A percentile compares a stretch with the other conserved stretches of the same genome.
These are phyloP conservation scores for Lochmaea crataegi DNA, from an alignment of 2,888 invertebrate genomes.

Conservation along the genomic window DNA sequence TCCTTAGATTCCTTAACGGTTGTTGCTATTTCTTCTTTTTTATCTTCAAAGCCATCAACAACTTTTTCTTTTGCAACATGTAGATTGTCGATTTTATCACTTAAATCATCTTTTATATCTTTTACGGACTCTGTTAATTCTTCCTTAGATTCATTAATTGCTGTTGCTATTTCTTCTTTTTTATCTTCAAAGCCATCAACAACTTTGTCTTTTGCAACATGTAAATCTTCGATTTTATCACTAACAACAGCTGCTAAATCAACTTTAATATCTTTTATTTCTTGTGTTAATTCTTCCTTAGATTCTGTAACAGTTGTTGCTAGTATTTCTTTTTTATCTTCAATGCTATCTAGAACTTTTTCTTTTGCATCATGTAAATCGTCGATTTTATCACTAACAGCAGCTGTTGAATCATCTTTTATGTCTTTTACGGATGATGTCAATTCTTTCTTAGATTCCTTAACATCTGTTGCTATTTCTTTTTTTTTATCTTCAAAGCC, in stretches of 20 bases:
- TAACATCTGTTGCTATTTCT: neutral
- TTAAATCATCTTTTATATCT: conserved; percentile 5
- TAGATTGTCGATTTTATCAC: neutral
- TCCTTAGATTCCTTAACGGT: conserved; percentile 5
- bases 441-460: neutral
- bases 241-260: neutral
- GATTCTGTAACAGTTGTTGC: neutral
- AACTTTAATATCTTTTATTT: neutral
- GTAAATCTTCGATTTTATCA: neutral
- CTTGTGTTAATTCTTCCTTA: neutral
- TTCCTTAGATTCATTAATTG: neutral
- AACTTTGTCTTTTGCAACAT: neutral
- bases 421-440: too few relatives aligned
- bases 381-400: neutral
- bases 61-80: neutral
- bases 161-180: conserved; percentile 13
- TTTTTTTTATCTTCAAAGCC: neutral
- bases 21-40: neutral
- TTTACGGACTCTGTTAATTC: conserved; percentile 8
- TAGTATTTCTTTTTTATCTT: neutral
- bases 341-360: neutral
- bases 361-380: neutral
- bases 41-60: conserved; percentile 6
- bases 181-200: neutral
- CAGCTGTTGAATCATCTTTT: neutral